phyloP scores from a whole-genome alignment of 2,888 invertebrate genomes.

The Cataglyphis rosenhaueri region DNA sequence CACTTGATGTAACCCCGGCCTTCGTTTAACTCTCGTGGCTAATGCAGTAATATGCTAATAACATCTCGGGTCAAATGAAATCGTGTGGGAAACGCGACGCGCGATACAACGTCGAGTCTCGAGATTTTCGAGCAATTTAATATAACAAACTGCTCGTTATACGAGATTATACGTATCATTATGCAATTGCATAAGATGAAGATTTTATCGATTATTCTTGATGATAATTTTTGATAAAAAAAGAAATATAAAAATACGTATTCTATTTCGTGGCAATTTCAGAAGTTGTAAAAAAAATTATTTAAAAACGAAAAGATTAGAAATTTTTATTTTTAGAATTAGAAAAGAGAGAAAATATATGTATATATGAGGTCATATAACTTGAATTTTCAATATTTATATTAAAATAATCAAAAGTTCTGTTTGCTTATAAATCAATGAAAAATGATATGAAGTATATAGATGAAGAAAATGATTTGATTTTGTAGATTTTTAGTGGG shows the following conservation, averaged over 20 bases:
- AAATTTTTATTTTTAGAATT: not conserved
- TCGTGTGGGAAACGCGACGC: conserved; percentile 40
- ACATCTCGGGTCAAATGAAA: conserved; percentile 44
- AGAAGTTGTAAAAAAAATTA: not conserved
- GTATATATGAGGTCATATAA: not conserved
- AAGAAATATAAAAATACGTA: not conserved
- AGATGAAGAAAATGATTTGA: not conserved
- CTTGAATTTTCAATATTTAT: not conserved
- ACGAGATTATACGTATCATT: not conserved
- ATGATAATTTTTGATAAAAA: conserved; percentile 2
- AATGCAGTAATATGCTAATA: conserved; percentile 53
- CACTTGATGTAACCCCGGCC: conserved; percentile 47
- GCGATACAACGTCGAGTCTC: not conserved
- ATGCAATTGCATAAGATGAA: not conserved
- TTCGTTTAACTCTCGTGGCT: conserved; percentile 42
- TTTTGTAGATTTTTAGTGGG: conserved; percentile 3
- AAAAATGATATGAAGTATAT: too few species aligned
- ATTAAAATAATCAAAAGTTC: not conserved
- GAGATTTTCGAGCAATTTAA: conserved; percentile 32
- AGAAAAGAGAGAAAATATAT: not conserved
- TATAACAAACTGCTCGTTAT: conserved; percentile 23
- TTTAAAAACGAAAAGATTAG: not conserved
- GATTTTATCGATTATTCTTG: not conserved
- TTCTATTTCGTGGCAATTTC: not conserved
- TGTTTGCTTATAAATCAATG: not conserved